Conservation (phyloP, 2,113 vertebrate genomes). For the Gadus chalcogrammus region DNA sequence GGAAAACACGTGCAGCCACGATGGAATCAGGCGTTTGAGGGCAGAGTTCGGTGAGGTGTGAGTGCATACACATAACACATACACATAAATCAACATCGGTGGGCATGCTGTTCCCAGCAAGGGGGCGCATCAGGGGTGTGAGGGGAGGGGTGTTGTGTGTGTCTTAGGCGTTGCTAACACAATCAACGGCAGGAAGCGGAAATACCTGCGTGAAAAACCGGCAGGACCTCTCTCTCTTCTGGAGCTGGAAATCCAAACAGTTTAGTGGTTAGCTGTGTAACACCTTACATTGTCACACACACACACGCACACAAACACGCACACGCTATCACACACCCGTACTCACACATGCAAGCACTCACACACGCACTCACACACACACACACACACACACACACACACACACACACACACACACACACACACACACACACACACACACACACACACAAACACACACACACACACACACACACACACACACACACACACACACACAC, state of each 20-base stretch:
- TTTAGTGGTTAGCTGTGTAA: conserved; percentile 57
- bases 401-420: no score
- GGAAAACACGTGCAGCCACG: conserved; percentile 18
- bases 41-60: conserved; percentile 26
- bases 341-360: conserved; percentile 19
- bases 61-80: conserved; percentile 12
- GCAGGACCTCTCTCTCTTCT: conserved; percentile 76
- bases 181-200: conserved; percentile 51
- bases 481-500: no score
- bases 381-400: no score
- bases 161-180: conserved; percentile 35
- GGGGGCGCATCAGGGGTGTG: conserved; percentile 9
- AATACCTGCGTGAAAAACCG: conserved; percentile 74
- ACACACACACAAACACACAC: no score
- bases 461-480: conserved; percentile 6
- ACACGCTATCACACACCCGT: conserved; percentile 14
- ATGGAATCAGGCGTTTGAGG: conserved; percentile 10
- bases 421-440: no score
- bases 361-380: conserved; percentile 18
- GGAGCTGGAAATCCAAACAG: conserved; percentile 73
- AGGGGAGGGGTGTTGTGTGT: no score
- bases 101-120: conserved; percentile 48
- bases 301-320: conserved; percentile 5
- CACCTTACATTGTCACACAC: conserved; percentile 28
- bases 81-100: conserved; percentile 7